These are phyloP conservation scores for Agriotes lineatus DNA, from an alignment of 2,888 invertebrate genomes.

Conservation along the genomic window DNA sequence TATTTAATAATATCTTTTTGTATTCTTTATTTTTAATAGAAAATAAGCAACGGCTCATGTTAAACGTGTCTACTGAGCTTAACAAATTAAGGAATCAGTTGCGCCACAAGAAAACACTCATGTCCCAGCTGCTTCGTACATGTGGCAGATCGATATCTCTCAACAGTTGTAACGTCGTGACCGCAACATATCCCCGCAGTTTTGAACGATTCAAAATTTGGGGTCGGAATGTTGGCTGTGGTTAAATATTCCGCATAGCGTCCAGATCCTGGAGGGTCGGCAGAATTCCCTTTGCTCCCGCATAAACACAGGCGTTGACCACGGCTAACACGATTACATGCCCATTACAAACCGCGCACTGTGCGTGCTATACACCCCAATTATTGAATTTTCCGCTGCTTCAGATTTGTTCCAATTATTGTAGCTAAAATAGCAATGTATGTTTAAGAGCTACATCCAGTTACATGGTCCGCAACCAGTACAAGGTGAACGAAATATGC, in stretches of 20 bases:
- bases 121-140: too few species aligned
- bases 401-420: slow-evolving; percentile 11
- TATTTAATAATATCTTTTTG: too few species aligned
- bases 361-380: slow-evolving; percentile 13
- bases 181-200: slow-evolving; percentile 17
- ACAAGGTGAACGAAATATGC: too few species aligned
- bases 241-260: slow-evolving; percentile 14
- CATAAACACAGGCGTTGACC: slow-evolving; percentile 28
- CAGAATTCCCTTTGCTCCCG: slow-evolving; percentile 22
- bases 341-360: slow-evolving; percentile 25
- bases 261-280: background rate
- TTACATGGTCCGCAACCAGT: too few species aligned
- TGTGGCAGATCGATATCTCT: background rate
- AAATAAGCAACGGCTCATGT: too few species aligned
- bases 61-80: too few species aligned
- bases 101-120: too few species aligned
- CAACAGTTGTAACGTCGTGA: background rate
- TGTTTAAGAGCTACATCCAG: too few species aligned
- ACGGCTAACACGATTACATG: slow-evolving; percentile 26
- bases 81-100: too few species aligned
- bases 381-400: slow-evolving; percentile 19
- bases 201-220: slow-evolving; percentile 23
- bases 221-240: slow-evolving; percentile 17
- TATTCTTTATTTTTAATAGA: too few species aligned
- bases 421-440: too few species aligned